Percentiles rank a stretch among this genome's conserved stretches.
Evolutionary conservation across 2,797 vertebrate species (phyloP).

Genomic region (Enteromius paludinosus): DNA sequence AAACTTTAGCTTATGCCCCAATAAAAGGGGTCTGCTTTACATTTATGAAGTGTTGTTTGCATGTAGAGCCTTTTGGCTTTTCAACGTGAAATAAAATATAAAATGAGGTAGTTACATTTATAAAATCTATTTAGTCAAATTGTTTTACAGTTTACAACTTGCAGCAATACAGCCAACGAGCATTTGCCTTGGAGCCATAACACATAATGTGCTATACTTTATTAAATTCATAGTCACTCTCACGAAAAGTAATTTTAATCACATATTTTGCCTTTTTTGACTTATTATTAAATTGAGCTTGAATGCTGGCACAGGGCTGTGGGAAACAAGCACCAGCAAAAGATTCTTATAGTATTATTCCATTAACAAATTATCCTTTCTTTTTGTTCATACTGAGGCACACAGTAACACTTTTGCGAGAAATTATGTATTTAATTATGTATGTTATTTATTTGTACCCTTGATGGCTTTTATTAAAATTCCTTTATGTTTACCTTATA

Average conservation of each 20-base stretch:
- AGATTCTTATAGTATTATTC: neutral
- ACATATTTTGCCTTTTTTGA: constrained; percentile 9
- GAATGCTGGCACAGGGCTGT: neutral
- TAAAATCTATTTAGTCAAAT: constrained; percentile 4
- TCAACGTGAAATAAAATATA: neutral
- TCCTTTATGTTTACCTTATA: neutral
- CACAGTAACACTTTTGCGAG: neutral
- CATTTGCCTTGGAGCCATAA: neutral
- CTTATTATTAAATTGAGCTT: constrained; percentile 14
- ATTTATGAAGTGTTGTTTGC: neutral
- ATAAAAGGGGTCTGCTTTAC: neutral
- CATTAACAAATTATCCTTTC: neutral
- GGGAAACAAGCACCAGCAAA: neutral
- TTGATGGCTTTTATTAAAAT: neutral
- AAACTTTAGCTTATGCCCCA: neutral
- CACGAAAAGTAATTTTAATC: constrained; percentile 3
- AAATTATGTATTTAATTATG: neutral
- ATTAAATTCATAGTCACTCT: neutral
- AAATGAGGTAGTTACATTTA: neutral
- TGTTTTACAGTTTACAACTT: constrained; percentile 31
- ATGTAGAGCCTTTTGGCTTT: constrained; percentile 14
- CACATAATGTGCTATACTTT: constrained; percentile 5
- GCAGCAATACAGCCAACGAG: constrained; percentile 6
- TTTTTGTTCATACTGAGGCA: neutral
- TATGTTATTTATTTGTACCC: neutral